Evolutionary conservation across 2,113 vertebrate species (phyloP).

Genomic region (Nothobranchius furzeri): DNA sequence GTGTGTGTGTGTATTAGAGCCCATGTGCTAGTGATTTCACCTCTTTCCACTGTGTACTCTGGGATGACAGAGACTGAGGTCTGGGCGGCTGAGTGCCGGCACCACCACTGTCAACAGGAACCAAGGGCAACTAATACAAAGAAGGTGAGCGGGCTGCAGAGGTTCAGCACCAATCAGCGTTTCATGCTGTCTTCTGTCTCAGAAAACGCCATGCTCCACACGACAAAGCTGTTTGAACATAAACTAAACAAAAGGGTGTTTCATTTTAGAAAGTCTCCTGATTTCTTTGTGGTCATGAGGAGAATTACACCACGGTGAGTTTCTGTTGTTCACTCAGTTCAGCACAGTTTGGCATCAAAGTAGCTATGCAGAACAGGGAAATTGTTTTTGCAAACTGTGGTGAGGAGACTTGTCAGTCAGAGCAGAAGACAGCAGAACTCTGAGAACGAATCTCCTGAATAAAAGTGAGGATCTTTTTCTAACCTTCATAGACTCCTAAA

Average conservation of each 20-base stretch:
- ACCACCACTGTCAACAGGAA: conserved; percentile 54
- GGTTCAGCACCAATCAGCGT: conserved; percentile 29
- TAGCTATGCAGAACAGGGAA: no score
- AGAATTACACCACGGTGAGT: no score
- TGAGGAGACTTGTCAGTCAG: no score
- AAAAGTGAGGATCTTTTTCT: no score
- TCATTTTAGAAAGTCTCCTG: no score
- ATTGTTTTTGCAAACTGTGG: no score
- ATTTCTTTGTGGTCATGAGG: no score
- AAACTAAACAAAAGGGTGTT: no score
- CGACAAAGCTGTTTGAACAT: background rate
- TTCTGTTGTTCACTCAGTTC: no score
- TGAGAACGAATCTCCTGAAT: no score
- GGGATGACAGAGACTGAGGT: conserved; percentile 62
- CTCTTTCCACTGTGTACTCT: conserved; percentile 46
- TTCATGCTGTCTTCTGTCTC: conserved; percentile 13
- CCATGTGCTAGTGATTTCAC: conserved; percentile 78
- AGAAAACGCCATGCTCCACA: conserved; percentile 22
- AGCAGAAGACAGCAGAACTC: no score
- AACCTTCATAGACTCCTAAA: background rate
- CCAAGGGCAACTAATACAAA: conserved; percentile 37
- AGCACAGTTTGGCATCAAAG: no score
- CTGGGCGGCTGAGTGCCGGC: conserved; percentile 43
- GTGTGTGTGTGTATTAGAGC: conserved; percentile 42
- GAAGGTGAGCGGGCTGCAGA: conserved; percentile 17